Evolutionary conservation across 92 coral and sea anemone species (phyloP).

Genomic region (Epizoanthus fatuus): DNA sequence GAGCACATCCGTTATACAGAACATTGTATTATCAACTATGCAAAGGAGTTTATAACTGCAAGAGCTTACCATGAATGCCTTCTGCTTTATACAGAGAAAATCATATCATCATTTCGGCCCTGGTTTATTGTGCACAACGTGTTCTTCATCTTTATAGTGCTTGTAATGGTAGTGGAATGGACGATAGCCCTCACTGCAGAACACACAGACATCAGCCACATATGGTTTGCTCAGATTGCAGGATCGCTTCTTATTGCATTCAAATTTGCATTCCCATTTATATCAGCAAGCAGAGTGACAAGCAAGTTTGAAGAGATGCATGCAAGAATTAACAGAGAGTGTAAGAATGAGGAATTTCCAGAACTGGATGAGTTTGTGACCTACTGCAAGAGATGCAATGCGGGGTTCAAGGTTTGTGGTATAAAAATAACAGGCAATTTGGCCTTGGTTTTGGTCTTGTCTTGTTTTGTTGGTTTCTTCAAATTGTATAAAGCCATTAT

Average conservation of each 20-base stretch:
- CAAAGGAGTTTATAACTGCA: conserved; percentile 64
- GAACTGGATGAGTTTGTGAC: conserved; percentile 71
- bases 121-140: conserved; percentile 76
- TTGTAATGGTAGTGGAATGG: conserved; percentile 65
- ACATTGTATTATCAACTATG: conserved; percentile 43
- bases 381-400: conserved; percentile 70
- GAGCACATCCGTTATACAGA: conserved; percentile 73
- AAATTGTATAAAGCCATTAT: conserved; percentile 55
- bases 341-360: conserved; percentile 46
- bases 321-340: conserved; percentile 58
- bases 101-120: conserved; percentile 45
- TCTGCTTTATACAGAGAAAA: conserved; percentile 67
- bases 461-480: conserved; percentile 71
- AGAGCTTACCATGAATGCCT: conserved; percentile 72
- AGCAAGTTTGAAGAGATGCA: conserved; percentile 70
- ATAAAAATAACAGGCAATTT: conserved; percentile 57
- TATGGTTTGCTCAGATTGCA: conserved; percentile 63
- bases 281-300: conserved; percentile 77
- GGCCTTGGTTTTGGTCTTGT: conserved; percentile 68
- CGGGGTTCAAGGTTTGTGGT: conserved; percentile 66
- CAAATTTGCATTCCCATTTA: conserved; percentile 80
- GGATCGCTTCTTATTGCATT: conserved; percentile 72
- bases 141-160: conserved; percentile 60
- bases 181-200: conserved; percentile 41
- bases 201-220: neutral